Conservation (phyloP, 2,113 vertebrate genomes). For the Bufo bufo region DNA sequence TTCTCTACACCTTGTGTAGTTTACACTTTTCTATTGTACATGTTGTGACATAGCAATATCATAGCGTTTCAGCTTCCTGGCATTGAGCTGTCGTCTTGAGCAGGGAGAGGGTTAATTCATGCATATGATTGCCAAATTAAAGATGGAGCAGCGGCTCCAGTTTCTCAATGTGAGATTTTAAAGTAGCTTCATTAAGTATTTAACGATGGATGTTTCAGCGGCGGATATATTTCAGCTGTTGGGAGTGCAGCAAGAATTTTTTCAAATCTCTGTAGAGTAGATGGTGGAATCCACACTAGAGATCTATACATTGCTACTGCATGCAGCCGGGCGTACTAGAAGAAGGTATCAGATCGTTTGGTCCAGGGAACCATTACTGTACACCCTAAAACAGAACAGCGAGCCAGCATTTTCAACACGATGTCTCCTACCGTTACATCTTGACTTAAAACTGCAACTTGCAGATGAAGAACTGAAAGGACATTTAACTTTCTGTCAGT, state of each 20-base stretch:
- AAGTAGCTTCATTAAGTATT: conserved; percentile 58
- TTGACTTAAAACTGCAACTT: not conserved
- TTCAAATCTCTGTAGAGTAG: conserved; percentile 31
- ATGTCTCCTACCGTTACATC: not conserved
- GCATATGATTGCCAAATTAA: conserved; percentile 47
- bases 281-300: not conserved
- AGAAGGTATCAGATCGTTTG: not conserved
- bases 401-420: not conserved
- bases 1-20: not conserved
- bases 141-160: conserved; percentile 41
- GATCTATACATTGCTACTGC: not conserved
- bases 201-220: conserved; percentile 52
- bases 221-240: conserved; percentile 52
- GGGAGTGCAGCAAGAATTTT: conserved; percentile 40
- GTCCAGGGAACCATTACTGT: not conserved
- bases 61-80: not conserved
- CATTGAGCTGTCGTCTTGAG: not conserved
- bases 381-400: not conserved
- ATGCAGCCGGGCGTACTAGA: not conserved
- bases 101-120: conserved; percentile 31
- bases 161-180: conserved; percentile 55
- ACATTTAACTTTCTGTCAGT: not conserved
- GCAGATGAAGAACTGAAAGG: not conserved
- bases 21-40: not conserved
- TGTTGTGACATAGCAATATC: not conserved